phyloP scores from a whole-genome alignment of 2,113 vertebrate species.

The Apaloderma vittatum region DNA sequence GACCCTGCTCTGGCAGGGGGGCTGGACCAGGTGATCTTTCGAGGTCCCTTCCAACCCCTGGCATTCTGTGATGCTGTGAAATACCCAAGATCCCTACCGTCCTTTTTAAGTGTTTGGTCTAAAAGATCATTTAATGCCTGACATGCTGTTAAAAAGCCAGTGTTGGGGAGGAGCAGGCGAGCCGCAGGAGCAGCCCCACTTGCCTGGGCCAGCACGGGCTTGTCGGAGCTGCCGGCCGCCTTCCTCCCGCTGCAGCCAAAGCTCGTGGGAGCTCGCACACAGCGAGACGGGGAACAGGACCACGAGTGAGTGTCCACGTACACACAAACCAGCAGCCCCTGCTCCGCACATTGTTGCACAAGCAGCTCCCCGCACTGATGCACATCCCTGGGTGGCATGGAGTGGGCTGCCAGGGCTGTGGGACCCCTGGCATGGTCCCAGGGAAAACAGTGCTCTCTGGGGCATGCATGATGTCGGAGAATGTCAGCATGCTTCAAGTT shows the following conservation, averaged over 20 bases:
- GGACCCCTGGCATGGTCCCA: background rate
- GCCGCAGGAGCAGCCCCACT: background rate
- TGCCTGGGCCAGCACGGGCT: conserved; percentile 2
- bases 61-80: no score
- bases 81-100: background rate
- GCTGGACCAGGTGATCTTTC: no score
- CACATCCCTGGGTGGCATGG: accelerated
- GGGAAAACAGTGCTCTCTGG: background rate
- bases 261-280: background rate
- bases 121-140: background rate
- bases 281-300: background rate
- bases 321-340: accelerated
- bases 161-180: background rate
- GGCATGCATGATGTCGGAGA: accelerated
- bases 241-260: background rate
- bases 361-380: background rate
- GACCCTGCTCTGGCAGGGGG: no score
- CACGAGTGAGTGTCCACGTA: background rate
- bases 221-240: background rate
- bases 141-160: background rate
- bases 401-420: background rate
- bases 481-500: background rate
- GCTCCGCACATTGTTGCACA: accelerated
- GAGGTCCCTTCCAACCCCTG: no score
- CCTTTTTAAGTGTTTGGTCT: background rate